Conservation (phyloP, 2,888 invertebrate species). For the Panzeria rudis region DNA sequence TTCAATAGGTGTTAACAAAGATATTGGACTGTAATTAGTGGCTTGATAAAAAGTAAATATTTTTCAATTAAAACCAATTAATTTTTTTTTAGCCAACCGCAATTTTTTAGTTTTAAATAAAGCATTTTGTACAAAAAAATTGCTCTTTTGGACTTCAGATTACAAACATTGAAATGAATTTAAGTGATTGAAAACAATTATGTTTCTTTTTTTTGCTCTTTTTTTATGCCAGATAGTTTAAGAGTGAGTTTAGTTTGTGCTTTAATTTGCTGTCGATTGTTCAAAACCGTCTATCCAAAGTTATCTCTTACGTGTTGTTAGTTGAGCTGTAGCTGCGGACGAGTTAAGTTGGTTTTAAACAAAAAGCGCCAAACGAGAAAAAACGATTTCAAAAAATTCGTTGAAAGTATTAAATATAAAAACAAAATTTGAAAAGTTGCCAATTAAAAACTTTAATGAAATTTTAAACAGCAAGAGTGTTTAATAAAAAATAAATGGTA, state of each 20-base stretch:
- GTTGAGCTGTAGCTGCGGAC: constrained; percentile 58
- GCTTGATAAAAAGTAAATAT: not conserved
- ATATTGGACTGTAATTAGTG: no score
- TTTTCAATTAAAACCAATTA: not conserved
- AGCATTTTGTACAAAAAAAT: no score
- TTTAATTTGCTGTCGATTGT: not conserved
- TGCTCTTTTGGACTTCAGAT: constrained; percentile 46
- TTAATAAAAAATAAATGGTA: constrained; percentile 53
- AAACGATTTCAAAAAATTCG: constrained; percentile 37
- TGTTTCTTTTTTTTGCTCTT: constrained; percentile 4
- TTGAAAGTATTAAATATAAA: constrained; percentile 54
- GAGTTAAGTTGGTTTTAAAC: constrained; percentile 46
- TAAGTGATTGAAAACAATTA: not conserved
- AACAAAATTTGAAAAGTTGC: constrained; percentile 57
- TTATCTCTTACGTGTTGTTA: constrained; percentile 34
- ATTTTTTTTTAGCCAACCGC: not conserved
- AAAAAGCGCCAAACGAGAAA: constrained; percentile 46
- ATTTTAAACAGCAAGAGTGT: constrained; percentile 31
- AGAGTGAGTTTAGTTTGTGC: constrained; percentile 6
- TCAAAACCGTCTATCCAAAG: not conserved
- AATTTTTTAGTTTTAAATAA: not conserved
- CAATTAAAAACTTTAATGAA: constrained; percentile 36
- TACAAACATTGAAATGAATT: not conserved
- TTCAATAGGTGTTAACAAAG: not conserved
- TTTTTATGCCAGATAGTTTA: constrained; percentile 31